Evolutionary conservation across 2,888 invertebrate genomes (phyloP), one percentile per base, ranked within the genome.

Genomic region (Petrolisthes manimaculis): DNA sequence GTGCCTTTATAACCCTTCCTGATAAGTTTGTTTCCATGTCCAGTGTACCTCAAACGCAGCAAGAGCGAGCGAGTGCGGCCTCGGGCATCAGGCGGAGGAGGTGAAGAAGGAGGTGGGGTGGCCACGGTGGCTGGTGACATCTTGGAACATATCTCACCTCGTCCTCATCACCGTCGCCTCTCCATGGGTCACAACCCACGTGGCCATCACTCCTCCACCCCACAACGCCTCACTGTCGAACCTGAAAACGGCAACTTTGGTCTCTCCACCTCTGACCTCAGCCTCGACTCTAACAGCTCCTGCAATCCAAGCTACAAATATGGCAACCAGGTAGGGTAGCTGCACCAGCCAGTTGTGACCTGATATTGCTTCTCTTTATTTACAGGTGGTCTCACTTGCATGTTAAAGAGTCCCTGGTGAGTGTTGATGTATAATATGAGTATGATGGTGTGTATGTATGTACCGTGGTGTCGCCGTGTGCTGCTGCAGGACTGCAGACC

Each of bases 211-310:
- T 79, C 84, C 67, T n/a, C 84, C 79, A 88, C 88, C 21, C 88
- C 88, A 21, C 88, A 88, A 54, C 88, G 88, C 74, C 88, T 88
- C 74, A 88, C 75, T 74, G 85, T 74, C 83, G 89, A 78, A 86
- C 86, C 80, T 80, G 88, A 67, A 78, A 86, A 83, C 82, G 88
- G 71, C 51, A 95, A 95, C 92, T 96, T 96, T 0, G 97, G 97
- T 0, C 94, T 97, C 3, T 96, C 96, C 5, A 96, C 96, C 92
- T 97, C 97, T 5, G 96, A 96, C 92, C 94, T 96, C 0, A 96
- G 96, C 92, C 94, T 96, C 92, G 95, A 95, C 21, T 96, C 96
- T 55, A 94, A 94, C 80, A 95, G 95, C 18, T 95, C 95, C 67
- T 95, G 95, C 86, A 96, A 96, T 92, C 95, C 95, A 18, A 96